Evolutionary conservation across 92 coral and sea anemone genomes (phyloP).

Genomic region (Parazoanthus darwini): DNA sequence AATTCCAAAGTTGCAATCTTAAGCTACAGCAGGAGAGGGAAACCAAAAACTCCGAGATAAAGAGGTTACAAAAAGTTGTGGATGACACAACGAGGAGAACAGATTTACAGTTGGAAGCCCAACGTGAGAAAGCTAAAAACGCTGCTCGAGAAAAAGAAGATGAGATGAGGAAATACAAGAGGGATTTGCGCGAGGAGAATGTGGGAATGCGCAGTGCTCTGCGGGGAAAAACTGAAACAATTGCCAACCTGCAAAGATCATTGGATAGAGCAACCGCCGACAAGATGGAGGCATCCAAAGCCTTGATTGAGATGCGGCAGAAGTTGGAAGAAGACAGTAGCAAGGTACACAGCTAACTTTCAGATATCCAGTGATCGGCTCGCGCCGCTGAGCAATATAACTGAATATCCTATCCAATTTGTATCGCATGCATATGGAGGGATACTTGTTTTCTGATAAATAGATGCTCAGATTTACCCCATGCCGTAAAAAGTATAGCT

Average conservation of each 20-base stretch:
- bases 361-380: too few relatives aligned
- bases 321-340: not conserved
- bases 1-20: not conserved
- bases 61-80: not conserved
- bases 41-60: conserved; percentile 1
- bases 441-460: too few relatives aligned
- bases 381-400: too few relatives aligned
- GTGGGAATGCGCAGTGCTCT: not conserved
- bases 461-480: too few relatives aligned
- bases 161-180: not conserved
- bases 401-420: too few relatives aligned
- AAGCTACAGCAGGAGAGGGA: not conserved
- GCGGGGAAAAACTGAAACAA: not conserved
- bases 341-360: not conserved
- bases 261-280: not conserved
- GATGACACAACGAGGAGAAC: not conserved
- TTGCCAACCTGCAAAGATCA: not conserved
- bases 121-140: not conserved
- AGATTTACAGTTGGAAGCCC: conserved; percentile 1
- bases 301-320: not conserved
- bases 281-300: not conserved
- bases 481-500: too few relatives aligned
- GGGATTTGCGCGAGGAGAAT: not conserved
- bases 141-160: conserved; percentile 9
- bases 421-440: too few relatives aligned